Percentiles rank a stretch among this genome's conserved stretches.
phyloP scores from a whole-genome alignment of 2,888 invertebrate genomes.

The Drosophila formosana region DNA sequence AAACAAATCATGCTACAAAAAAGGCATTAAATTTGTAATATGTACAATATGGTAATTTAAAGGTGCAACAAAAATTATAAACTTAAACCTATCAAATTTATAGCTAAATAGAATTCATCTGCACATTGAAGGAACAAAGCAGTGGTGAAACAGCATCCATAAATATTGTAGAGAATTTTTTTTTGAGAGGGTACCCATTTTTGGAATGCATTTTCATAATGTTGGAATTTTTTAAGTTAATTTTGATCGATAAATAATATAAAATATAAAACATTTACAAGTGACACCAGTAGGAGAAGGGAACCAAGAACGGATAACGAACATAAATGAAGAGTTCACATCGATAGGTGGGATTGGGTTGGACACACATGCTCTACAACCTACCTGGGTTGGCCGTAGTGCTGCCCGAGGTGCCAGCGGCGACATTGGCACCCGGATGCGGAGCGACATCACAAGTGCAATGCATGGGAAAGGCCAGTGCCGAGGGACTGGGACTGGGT shows the following conservation, averaged over 20 bases:
- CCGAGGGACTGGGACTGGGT: conserved; percentile 81
- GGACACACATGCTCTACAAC: conserved; percentile 84
- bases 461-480: conserved; percentile 78
- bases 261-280: conserved; percentile 26
- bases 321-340: conserved; percentile 12
- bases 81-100: no score
- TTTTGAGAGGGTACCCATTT: neutral
- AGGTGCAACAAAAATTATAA: no score
- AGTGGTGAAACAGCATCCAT: no score
- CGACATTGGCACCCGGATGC: conserved; percentile 59
- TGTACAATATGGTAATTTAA: no score
- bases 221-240: no score
- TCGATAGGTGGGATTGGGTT: conserved; percentile 1
- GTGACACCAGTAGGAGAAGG: conserved; percentile 29
- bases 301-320: conserved; percentile 28
- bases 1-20: no score
- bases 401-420: conserved; percentile 53
- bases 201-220: neutral
- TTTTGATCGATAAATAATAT: conserved; percentile 2
- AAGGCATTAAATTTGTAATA: no score
- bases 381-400: conserved; percentile 82
- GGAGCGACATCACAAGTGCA: conserved; percentile 83
- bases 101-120: no score
- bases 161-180: no score
- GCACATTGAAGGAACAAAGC: conserved; percentile 21